A percentile compares a stretch with the other conserved stretches of the same genome.
Evolutionary conservation across 2,113 vertebrate species (phyloP).

Genomic region (Microcebus tavaratra): DNA sequence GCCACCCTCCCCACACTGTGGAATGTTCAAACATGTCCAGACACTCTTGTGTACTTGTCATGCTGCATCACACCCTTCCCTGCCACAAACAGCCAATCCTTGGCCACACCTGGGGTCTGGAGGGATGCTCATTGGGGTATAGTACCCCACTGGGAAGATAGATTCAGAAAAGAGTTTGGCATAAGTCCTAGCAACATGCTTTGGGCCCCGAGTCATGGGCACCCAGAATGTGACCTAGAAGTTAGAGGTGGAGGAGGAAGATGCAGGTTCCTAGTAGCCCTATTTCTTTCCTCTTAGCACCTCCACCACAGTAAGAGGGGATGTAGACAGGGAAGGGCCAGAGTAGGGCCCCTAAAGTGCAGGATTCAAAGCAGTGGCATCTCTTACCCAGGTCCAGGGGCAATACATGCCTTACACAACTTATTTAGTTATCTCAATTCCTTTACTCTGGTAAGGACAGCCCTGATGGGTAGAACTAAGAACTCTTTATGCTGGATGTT

Average conservation of each 20-base stretch:
- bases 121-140: neutral
- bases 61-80: fast-evolving
- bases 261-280: neutral
- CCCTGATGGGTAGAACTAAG: neutral
- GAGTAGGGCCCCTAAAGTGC: neutral
- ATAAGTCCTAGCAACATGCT: neutral
- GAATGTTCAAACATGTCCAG: neutral
- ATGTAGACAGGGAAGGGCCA: neutral
- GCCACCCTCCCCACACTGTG: no score
- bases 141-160: neutral
- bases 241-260: neutral
- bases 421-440: neutral
- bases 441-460: neutral
- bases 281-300: neutral
- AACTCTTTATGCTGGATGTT: neutral
- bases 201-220: neutral
- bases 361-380: neutral
- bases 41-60: neutral
- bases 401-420: no score
- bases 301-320: neutral
- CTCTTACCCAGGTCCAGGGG: neutral
- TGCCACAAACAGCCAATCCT: neutral
- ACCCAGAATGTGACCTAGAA: neutral
- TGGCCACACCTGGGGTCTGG: neutral
- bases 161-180: neutral